Conservation (phyloP, 2,888 invertebrate species). For the Linyphia triangularis region DNA sequence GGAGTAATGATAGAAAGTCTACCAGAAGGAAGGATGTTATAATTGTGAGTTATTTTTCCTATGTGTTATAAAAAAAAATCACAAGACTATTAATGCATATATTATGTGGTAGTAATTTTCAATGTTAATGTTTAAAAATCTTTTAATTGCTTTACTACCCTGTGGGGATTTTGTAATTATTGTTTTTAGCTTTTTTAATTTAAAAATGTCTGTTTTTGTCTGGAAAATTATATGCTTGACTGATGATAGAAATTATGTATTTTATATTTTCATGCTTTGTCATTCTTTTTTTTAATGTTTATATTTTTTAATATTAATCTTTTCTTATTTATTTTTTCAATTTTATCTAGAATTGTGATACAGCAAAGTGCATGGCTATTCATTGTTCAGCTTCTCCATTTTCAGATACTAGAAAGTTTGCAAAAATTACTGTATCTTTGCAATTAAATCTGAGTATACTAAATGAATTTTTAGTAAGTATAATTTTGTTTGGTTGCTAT, state of each 20-base stretch:
- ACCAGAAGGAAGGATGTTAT: conserved; percentile 38
- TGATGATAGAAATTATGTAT: background rate
- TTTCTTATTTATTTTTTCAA: background rate
- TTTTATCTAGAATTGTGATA: conserved; percentile 67
- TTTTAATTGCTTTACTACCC: too few relatives aligned
- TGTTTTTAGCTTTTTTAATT: too few relatives aligned
- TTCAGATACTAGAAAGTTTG: conserved; percentile 63
- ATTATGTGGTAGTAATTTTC: too few relatives aligned
- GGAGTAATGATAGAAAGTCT: conserved; percentile 7
- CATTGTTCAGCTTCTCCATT: conserved; percentile 67
- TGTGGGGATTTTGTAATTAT: too few relatives aligned
- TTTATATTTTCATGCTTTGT: too few relatives aligned
- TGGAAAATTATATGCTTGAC: too few relatives aligned
- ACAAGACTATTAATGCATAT: too few relatives aligned
- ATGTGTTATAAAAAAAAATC: too few relatives aligned
- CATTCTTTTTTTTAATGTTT: too few relatives aligned
- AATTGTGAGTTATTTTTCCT: conserved; percentile 62
- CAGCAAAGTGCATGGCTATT: conserved; percentile 52
- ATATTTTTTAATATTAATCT: too few relatives aligned
- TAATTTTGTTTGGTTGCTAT: background rate
- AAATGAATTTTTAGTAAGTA: conserved; percentile 58
- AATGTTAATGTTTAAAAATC: too few relatives aligned
- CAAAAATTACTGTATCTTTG: conserved; percentile 53
- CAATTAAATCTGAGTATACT: conserved; percentile 49
- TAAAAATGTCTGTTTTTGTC: too few relatives aligned